Evolutionary conservation across 2,113 vertebrate genomes (phyloP).

Genomic region (Scytalopus superciliaris): DNA sequence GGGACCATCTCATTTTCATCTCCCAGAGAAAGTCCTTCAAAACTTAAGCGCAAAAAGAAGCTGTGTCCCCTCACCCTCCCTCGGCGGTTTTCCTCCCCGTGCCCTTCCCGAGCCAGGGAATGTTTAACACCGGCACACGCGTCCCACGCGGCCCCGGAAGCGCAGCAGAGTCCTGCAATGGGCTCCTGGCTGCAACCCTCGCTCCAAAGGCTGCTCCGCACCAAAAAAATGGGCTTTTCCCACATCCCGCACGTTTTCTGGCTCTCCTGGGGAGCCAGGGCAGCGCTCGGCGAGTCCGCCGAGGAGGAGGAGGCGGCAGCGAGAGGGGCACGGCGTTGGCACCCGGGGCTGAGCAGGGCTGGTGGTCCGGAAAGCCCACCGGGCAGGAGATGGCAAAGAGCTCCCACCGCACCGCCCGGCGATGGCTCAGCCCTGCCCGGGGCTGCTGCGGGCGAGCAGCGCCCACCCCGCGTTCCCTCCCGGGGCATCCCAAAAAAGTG

Average conservation of each 20-base stretch:
- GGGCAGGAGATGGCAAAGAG: background rate
- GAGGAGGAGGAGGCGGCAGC: background rate
- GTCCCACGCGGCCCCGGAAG: accelerated
- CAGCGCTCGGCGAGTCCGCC: accelerated
- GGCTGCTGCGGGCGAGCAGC: background rate
- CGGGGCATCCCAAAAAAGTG: background rate
- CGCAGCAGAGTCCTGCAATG: accelerated
- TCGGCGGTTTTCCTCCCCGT: background rate
- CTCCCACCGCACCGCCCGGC: background rate
- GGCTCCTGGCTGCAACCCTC: background rate
- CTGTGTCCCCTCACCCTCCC: background rate
- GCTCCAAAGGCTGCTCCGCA: accelerated
- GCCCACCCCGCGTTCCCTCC: background rate
- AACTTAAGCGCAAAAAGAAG: background rate
- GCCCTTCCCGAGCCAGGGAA: background rate
- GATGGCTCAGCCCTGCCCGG: background rate
- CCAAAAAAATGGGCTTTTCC: accelerated
- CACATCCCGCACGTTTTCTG: accelerated
- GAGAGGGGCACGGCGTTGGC: accelerated
- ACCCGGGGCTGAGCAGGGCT: accelerated
- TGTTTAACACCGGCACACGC: accelerated
- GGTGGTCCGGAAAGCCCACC: accelerated
- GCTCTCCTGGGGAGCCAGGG: background rate
- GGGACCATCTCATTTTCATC: accelerated
- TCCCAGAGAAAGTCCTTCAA: background rate